Percentiles rank a stretch among this genome's conserved stretches.
Conservation (phyloP, 2,888 invertebrate species). For the Apomyelois bistriatella region DNA sequence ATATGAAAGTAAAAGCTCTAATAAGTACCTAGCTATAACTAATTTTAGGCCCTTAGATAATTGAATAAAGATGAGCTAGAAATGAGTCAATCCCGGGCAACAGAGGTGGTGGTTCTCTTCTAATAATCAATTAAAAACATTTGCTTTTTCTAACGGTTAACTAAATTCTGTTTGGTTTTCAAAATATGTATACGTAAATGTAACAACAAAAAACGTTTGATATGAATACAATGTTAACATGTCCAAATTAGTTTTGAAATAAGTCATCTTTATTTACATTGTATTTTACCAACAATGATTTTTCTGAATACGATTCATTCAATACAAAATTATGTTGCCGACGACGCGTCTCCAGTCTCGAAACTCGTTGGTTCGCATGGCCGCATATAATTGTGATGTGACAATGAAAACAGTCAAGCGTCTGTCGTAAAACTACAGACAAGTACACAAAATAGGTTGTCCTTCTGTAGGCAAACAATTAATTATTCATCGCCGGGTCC, state of each 20-base stretch:
- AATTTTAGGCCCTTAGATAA: no score
- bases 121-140: no score
- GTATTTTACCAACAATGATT: not conserved
- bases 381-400: constrained; percentile 59
- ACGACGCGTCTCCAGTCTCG: constrained; percentile 19
- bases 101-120: no score
- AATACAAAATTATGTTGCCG: constrained; percentile 25
- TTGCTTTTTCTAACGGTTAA: no score
- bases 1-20: not conserved
- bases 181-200: no score
- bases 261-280: not conserved
- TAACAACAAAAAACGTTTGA: no score
- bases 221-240: no score
- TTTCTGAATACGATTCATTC: constrained; percentile 40
- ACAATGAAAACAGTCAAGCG: constrained; percentile 68
- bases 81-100: no score
- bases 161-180: no score
- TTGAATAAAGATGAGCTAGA: no score
- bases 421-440: constrained; percentile 69
- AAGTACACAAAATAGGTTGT: constrained; percentile 58
- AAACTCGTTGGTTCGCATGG: constrained; percentile 27
- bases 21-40: no score
- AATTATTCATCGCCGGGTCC: constrained; percentile 55
- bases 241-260: not conserved
- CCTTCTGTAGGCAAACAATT: constrained; percentile 66